Conservation (phyloP, 2,888 invertebrate species). For the Machimus rusticus region DNA sequence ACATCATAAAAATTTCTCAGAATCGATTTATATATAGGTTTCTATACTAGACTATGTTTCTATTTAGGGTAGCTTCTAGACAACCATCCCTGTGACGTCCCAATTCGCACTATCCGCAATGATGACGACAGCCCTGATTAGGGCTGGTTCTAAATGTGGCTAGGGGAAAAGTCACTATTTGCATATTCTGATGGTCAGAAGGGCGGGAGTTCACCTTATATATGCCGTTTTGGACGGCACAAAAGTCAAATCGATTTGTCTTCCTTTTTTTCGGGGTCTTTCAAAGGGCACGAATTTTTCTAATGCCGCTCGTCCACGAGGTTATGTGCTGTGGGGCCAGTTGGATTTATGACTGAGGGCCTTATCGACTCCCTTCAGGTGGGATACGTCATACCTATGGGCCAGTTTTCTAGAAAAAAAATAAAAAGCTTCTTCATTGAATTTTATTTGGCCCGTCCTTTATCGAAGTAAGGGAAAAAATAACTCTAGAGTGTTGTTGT, state of each 20-base stretch:
- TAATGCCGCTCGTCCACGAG: not conserved
- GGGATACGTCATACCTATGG: not conserved
- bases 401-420: not conserved
- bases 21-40: not conserved
- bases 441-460: not conserved
- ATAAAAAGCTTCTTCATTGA: not conserved
- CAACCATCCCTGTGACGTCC: not conserved
- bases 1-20: not conserved
- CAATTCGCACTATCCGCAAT: not conserved
- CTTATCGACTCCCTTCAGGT: not conserved
- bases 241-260: not conserved
- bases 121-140: not conserved
- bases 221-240: not conserved
- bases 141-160: not conserved
- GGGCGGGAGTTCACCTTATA: not conserved
- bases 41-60: not conserved
- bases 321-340: not conserved
- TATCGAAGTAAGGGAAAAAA: not conserved
- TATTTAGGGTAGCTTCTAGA: not conserved
- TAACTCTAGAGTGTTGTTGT: not conserved
- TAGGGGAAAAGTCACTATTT: not conserved
- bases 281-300: not conserved
- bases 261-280: not conserved
- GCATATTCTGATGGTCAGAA: not conserved
- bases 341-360: not conserved